A percentile compares a stretch with the other conserved stretches of the same genome.
Conservation (phyloP, 1,140 invertebrate genomes). For the Drosophila trapezifrons region DNA sequence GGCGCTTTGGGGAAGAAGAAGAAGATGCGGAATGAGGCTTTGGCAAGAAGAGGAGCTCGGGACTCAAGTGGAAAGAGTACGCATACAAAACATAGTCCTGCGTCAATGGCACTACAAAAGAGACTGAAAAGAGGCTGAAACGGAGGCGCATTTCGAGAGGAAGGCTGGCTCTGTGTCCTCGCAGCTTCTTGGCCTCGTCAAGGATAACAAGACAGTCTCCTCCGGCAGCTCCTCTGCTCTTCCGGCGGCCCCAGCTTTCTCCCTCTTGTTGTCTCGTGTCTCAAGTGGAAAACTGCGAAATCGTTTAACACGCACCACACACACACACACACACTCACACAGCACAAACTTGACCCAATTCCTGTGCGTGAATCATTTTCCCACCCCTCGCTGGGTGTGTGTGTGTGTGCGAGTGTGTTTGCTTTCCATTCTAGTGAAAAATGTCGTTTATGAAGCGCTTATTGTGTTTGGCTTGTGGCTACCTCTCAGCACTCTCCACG, state of each 20-base stretch:
- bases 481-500: slow-evolving; percentile 11
- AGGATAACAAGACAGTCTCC: slow-evolving; percentile 61
- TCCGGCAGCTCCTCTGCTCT: slow-evolving; percentile 16
- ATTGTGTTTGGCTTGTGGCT: slow-evolving; percentile 80
- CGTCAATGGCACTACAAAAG: slow-evolving; percentile 36
- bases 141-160: slow-evolving; percentile 1
- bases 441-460: slow-evolving; percentile 82
- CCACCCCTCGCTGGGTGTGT: slow-evolving; percentile 11
- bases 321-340: slow-evolving; percentile 1
- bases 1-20: not conserved
- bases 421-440: slow-evolving; percentile 69
- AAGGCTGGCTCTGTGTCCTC: slow-evolving; percentile 21
- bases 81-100: slow-evolving; percentile 31
- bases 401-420: slow-evolving; percentile 29
- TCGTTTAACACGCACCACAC: slow-evolving; percentile 56
- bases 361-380: slow-evolving; percentile 54
- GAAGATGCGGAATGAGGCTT: not conserved
- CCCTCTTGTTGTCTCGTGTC: slow-evolving; percentile 43
- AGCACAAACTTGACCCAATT: slow-evolving; percentile 75
- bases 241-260: slow-evolving; percentile 9
- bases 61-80: slow-evolving; percentile 7
- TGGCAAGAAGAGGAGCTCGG: not conserved
- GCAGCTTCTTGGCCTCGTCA: slow-evolving; percentile 61
- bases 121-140: slow-evolving; percentile 11
- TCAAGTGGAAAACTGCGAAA: slow-evolving; percentile 59